Evolutionary conservation across 2,113 vertebrate species (phyloP).

Genomic region (Petroica traversi): DNA sequence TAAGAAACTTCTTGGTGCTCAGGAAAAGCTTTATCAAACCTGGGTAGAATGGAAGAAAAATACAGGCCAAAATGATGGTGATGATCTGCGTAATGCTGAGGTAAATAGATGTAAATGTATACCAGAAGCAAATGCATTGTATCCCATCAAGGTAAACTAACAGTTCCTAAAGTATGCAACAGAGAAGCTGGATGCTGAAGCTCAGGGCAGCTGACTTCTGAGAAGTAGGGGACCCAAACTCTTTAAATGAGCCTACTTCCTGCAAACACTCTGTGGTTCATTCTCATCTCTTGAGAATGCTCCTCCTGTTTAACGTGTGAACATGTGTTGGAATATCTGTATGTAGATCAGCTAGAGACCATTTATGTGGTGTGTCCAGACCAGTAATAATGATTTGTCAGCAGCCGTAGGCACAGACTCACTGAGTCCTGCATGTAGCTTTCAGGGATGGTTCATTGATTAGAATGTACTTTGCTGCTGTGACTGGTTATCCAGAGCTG

Average conservation of each 20-base stretch:
- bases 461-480: neutral
- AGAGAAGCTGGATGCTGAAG: neutral
- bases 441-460: neutral
- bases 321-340: neutral
- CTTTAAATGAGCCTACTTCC: neutral
- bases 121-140: neutral
- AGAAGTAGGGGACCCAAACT: neutral
- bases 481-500: neutral
- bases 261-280: neutral
- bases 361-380: neutral
- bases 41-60: slow-evolving; percentile 82
- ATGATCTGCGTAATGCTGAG: slow-evolving; percentile 76
- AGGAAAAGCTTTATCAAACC: slow-evolving; percentile 77
- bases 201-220: neutral
- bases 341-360: neutral
- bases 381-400: neutral
- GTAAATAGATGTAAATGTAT: slow-evolving; percentile 60
- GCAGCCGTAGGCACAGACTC: neutral
- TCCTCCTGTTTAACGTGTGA: neutral
- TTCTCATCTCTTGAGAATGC: neutral
- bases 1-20: slow-evolving; percentile 80
- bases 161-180: neutral
- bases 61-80: slow-evolving; percentile 56
- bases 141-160: neutral
- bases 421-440: neutral